Conservation (phyloP, 2,797 vertebrate genomes). For the Hydrocynus forskahlii region DNA sequence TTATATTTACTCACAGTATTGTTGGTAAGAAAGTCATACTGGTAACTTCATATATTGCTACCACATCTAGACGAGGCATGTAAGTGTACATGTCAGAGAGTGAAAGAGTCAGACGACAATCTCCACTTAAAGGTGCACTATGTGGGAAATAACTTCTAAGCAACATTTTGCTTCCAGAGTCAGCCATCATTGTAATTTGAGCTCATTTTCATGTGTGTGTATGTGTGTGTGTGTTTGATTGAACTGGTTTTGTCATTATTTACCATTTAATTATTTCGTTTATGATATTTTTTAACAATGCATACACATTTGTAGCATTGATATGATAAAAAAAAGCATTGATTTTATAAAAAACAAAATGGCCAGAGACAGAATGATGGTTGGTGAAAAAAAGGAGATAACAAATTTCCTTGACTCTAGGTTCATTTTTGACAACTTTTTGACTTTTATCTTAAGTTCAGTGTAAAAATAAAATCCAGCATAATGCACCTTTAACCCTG, state of each 20-base stretch:
- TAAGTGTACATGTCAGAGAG: conserved; percentile 39
- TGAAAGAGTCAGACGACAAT: conserved; percentile 55
- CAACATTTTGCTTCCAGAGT: not conserved
- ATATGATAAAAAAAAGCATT: not conserved
- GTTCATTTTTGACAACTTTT: not conserved
- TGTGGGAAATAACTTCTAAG: conserved; percentile 23
- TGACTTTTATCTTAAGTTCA: not conserved
- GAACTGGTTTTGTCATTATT: conserved; percentile 16
- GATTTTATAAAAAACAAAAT: not conserved
- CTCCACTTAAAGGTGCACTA: conserved; percentile 57
- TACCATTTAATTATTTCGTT: conserved; percentile 2
- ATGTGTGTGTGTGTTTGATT: conserved; percentile 5
- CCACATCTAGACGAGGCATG: conserved; percentile 41
- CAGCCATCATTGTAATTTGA: conserved; percentile 21
- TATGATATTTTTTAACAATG: conserved; percentile 21
- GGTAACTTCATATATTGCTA: conserved; percentile 33
- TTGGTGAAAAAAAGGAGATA: not conserved
- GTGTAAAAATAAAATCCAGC: conserved; percentile 32
- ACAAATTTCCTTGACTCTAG: not conserved
- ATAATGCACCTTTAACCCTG: conserved; percentile 53
- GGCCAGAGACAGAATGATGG: conserved; percentile 18
- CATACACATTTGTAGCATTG: conserved; percentile 37
- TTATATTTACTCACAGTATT: conserved; percentile 30
- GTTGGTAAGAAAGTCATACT: conserved; percentile 48
- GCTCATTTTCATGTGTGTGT: conserved; percentile 17